Conservation (phyloP, 2,888 invertebrate species). For the Limnephilus rhombicus region DNA sequence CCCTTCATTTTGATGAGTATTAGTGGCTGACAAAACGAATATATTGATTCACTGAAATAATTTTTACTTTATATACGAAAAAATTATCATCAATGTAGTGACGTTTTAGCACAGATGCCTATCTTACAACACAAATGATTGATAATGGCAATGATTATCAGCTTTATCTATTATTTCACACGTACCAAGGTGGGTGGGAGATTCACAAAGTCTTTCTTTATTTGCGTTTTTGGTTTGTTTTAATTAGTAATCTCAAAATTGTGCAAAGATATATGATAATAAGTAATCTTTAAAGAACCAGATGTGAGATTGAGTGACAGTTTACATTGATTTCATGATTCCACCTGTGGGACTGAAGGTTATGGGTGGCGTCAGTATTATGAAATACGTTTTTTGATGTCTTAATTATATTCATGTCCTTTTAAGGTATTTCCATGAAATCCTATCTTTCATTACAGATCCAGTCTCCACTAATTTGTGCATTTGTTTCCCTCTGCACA, state of each 20-base stretch:
- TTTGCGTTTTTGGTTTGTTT: not conserved
- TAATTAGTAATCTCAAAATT: not conserved
- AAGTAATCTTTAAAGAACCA: not conserved
- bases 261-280: not conserved
- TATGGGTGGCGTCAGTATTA: not conserved
- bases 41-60: not conserved
- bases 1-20: slow-evolving; percentile 46
- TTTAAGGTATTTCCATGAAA: not conserved
- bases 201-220: not conserved
- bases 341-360: not conserved
- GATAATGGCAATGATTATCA: not conserved
- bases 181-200: not conserved
- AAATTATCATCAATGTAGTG: not conserved
- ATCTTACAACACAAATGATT: not conserved
- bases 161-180: not conserved
- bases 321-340: not conserved
- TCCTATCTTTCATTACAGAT: not conserved
- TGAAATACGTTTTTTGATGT: not conserved
- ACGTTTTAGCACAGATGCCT: not conserved
- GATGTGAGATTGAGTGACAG: not conserved
- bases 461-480: too few relatives aligned
- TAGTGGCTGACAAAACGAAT: not conserved
- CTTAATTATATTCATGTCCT: not conserved
- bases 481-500: too few relatives aligned
- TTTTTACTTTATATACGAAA: slow-evolving; percentile 20